A percentile compares a stretch with the other conserved stretches of the same genome.
Conservation (phyloP, 2,888 invertebrate genomes). For the Teleogryllus oceanicus region DNA sequence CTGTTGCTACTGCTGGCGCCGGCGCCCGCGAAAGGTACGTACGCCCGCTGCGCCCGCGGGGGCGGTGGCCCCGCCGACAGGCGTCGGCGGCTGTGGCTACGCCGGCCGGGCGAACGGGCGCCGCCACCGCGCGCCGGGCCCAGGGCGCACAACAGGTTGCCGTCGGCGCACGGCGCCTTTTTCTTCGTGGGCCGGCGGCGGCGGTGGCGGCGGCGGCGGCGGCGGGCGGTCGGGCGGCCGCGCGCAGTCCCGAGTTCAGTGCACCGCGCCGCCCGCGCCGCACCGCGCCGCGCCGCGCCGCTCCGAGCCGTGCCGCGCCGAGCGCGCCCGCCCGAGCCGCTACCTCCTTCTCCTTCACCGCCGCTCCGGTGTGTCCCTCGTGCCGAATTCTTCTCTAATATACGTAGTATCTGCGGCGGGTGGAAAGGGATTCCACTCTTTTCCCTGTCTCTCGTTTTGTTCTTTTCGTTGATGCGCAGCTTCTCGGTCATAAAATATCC, state of each 20-base stretch:
- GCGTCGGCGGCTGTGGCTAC: no score
- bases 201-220: neutral
- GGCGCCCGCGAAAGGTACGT: neutral
- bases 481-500: constrained; percentile 20
- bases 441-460: neutral
- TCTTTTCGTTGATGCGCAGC: constrained; percentile 2
- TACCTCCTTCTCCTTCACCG: neutral
- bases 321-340: neutral
- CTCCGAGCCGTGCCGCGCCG: constrained; percentile 20
- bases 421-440: neutral
- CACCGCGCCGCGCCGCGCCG: constrained; percentile 18
- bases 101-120: no score
- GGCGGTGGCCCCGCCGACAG: no score
- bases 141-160: neutral
- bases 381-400: neutral
- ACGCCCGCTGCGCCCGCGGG: neutral
- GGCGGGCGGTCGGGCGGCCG: neutral
- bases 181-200: neutral
- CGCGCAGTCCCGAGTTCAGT: neutral
- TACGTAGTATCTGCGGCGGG: neutral
- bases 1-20: neutral
- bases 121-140: neutral
- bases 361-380: constrained; percentile 2
- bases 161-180: neutral
- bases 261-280: constrained; percentile 23